Evolutionary conservation across 2,113 vertebrate species (phyloP).

Genomic region (mouse (Mus musculus)): DNA sequence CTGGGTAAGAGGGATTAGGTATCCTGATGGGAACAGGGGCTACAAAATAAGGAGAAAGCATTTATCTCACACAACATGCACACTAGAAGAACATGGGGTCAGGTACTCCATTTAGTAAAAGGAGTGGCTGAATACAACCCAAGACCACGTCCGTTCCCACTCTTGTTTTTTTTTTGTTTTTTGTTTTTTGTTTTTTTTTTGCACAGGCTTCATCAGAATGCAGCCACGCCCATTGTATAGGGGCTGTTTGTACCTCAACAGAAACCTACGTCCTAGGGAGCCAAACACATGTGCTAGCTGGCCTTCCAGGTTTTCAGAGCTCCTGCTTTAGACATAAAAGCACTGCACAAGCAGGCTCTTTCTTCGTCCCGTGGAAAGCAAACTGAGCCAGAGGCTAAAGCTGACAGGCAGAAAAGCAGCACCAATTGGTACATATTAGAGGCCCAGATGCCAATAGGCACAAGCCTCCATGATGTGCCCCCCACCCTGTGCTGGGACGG

Average conservation of each 20-base stretch:
- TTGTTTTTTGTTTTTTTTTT: background rate
- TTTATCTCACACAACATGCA: conserved; percentile 48
- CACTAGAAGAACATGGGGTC: background rate
- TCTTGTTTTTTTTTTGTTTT: no score
- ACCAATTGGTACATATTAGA: background rate
- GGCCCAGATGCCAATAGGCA: background rate
- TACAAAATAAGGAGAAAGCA: conserved; percentile 80
- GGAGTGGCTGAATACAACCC: background rate
- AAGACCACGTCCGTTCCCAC: background rate
- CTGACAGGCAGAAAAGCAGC: background rate
- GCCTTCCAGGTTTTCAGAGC: background rate
- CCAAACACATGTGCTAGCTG: conserved; percentile 11
- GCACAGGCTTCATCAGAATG: background rate
- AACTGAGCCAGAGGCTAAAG: background rate
- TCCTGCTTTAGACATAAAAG: conserved; percentile 22
- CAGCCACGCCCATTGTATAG: background rate
- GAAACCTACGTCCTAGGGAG: background rate
- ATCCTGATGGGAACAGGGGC: conserved; percentile 93
- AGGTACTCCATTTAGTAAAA: background rate
- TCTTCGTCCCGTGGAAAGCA: background rate
- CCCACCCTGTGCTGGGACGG: conserved; percentile 67
- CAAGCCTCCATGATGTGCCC: background rate
- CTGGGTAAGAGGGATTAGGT: conserved; percentile 94
- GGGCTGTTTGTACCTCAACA: background rate
- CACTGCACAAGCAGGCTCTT: background rate